Base-by-base conservation (phyloP, 1,140 invertebrate genomes). In the Camponotus vicinus region DNA sequence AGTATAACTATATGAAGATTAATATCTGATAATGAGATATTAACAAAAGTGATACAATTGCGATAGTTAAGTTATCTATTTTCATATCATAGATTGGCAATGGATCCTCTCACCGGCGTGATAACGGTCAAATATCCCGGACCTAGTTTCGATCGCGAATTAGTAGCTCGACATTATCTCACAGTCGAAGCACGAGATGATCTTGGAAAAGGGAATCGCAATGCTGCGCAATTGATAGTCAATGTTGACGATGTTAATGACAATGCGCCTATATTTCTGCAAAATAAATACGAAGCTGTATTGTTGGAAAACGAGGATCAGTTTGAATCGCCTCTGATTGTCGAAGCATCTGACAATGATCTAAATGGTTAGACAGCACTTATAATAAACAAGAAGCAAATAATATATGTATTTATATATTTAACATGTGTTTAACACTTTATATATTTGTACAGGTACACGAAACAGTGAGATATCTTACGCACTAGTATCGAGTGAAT, bases 131-230 rank as follows among this genome's bases (percentile, higher is more conserved):
- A 97, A 92, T 95, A 96, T 85, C 96, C 97, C 0, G 97, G 97
- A 0, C 94, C 97, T 3, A 96, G 96, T 79, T 98, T 99, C 91
- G 98, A 99, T 94, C 95, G 98, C 42, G 98, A 99, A 94, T 96
- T 98, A 40, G 96, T 98, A 11, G 97, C 97, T 0, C 96, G 97
- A 8, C 98, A 99, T 95, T 99, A 97, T 95, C 95, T 99, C 5
- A 99, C 98, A 0, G 97, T 99, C 0, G 98, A 99, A 94, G 98
- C 98, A 0, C 96, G 98, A 88, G 98, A 99, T 93, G 97, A 98
- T 94, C 94, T 97, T 64, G 98, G 98, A 3, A 96, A 96, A 89
- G 98, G 98, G 69, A 98, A 98, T 94, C 96, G 97, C 80, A 98
- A 99, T 91, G 98, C 98, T 0, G 98, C 97, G 3, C 98, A 98